Conservation (phyloP, 2,888 invertebrate species). For the Podotricha telesiphe region DNA sequence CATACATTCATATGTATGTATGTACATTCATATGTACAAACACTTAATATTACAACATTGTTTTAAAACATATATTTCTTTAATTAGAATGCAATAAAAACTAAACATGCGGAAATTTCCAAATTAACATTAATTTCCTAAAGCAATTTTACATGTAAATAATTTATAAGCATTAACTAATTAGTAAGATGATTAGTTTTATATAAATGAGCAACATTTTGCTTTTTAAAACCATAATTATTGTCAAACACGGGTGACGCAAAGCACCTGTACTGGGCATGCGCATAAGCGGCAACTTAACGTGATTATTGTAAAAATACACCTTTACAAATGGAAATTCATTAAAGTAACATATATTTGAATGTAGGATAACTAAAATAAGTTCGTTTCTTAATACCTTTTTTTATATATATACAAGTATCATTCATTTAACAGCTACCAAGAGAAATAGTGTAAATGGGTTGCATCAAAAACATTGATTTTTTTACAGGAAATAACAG, state of each 20-base stretch:
- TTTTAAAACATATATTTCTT: neutral
- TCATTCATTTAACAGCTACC: neutral
- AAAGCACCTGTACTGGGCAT: conserved; percentile 48
- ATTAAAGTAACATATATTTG: neutral
- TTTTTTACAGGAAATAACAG: conserved; percentile 11
- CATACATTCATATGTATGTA: too few species aligned
- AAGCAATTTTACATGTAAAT: neutral
- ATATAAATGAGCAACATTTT: conserved; percentile 10
- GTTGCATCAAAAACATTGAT: conserved; percentile 36
- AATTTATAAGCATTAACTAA: conserved; percentile 25
- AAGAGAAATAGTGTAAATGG: neutral
- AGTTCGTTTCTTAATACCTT: neutral
- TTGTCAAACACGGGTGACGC: conserved; percentile 48
- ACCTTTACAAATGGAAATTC: conserved; percentile 45
- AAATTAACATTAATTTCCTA: neutral
- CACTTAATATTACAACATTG: neutral
- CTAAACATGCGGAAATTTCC: neutral
- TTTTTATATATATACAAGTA: neutral
- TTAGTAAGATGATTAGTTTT: conserved; percentile 8
- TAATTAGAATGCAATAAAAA: conserved; percentile 12
- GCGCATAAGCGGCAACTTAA: conserved; percentile 48
- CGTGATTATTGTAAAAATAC: conserved; percentile 58
- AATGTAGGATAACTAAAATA: neutral
- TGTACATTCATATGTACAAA: too few species aligned
- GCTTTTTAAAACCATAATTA: conserved; percentile 26